Evolutionary conservation across 2,113 vertebrate genomes (phyloP), one percentile per base, ranked within the genome.

Genomic region (Onychostruthus taczanowskii): DNA sequence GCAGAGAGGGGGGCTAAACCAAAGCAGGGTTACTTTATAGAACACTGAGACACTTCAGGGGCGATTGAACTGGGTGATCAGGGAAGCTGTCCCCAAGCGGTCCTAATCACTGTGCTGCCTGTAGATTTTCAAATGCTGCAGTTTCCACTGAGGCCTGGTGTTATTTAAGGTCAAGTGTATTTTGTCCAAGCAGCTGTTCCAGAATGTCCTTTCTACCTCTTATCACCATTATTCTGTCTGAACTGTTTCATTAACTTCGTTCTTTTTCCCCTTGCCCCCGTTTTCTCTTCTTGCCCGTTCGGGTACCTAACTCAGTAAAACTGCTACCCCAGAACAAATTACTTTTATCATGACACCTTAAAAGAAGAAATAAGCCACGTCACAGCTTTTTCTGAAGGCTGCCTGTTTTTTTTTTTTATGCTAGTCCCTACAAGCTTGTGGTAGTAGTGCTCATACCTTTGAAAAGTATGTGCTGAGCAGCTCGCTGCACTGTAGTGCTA

Each of bases 361-460:
- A 80, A 89, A 91, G 63, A 77, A 47, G 53, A 59, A 85, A 46
- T 31, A 62, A 52, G 64, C 77, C 61, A 53, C 2, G 12, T 95
- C 82, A 86, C 82, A 92, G 52, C 39, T 90, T 9, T 81, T 93
- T 83, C 43, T 93, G 78, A 88, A 84, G 31, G 50, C 85, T 94
- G 67, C 35, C 37, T 91, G 33, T 0, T 18, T 18, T 56, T 0
- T 69, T 69, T 66, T 92, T 87, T 59, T 55, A 33, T 93, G 64
- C 85, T 95, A 95, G 94, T 96, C 83, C 44, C 47, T 96, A 88
- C 92, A 95, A 86, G 94, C 88, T 94, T 81, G 39, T 56, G 75
- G 52, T 91, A 26, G 73, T 93, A 73, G 85, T 53, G 61, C 84
- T 84, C 76, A 81, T 94, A 76, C 78, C 56, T 94, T 81, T 33